Evolutionary conservation across 2,888 invertebrate species (phyloP).

Genomic region (Clitarchus hookeri): DNA sequence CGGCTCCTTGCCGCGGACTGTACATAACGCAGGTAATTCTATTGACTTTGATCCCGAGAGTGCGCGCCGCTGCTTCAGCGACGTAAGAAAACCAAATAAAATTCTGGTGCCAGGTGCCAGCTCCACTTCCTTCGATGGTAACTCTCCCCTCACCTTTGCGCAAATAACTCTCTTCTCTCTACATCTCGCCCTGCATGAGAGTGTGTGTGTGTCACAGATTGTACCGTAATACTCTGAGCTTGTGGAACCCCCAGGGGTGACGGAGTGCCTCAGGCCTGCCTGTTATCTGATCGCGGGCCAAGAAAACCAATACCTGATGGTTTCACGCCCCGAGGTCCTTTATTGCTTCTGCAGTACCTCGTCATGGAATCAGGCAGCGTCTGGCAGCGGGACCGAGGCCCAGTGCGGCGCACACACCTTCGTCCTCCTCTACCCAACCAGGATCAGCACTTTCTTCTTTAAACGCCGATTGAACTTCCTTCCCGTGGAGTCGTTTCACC

Average conservation of each 20-base stretch:
- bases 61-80: background rate
- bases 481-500: too few relatives aligned
- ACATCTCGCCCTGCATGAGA: background rate
- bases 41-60: background rate
- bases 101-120: background rate
- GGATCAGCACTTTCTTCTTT: too few relatives aligned
- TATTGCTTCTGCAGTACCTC: background rate
- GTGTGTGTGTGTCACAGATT: background rate
- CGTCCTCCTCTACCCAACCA: too few relatives aligned
- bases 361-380: background rate
- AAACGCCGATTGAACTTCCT: too few relatives aligned
- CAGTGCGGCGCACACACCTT: too few relatives aligned
- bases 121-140: background rate
- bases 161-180: too few relatives aligned
- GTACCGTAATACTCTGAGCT: background rate
- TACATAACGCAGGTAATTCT: background rate
- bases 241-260: background rate
- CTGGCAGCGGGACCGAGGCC: too few relatives aligned
- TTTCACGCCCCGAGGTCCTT: background rate
- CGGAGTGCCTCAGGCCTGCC: background rate
- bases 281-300: background rate
- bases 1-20: background rate
- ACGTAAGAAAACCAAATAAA: background rate
- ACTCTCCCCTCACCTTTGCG: background rate
- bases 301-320: constrained; percentile 2